phyloP scores from a whole-genome alignment of 2,113 vertebrate genomes.

The Mastomys coucha region DNA sequence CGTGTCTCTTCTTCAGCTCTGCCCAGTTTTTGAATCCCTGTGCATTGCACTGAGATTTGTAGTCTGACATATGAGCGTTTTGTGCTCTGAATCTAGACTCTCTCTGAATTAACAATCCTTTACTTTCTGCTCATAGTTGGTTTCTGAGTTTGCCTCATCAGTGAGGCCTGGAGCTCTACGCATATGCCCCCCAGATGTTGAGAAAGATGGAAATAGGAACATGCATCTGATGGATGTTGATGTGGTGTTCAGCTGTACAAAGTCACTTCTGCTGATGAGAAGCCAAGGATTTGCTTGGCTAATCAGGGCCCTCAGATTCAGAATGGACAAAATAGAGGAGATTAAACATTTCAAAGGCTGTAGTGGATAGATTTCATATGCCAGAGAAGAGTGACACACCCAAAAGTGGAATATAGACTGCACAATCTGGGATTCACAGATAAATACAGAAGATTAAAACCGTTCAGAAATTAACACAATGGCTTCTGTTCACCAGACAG shows the following conservation, averaged over 20 bases:
- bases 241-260: not conserved
- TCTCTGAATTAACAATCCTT: not conserved
- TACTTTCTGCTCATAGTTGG: not conserved
- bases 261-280: not conserved
- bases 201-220: not conserved
- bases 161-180: not conserved
- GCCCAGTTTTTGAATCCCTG: not conserved
- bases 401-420: not conserved
- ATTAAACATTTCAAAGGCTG: not conserved
- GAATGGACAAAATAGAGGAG: not conserved
- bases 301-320: not conserved
- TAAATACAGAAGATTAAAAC: not conserved
- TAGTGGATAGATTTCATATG: not conserved
- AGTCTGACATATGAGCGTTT: not conserved
- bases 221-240: not conserved
- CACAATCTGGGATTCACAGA: not conserved
- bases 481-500: not conserved
- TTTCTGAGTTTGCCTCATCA: conserved; percentile 3
- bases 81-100: not conserved
- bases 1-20: not conserved
- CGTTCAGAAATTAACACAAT: conserved; percentile 22
- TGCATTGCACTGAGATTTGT: not conserved
- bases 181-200: not conserved
- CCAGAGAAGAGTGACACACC: not conserved
- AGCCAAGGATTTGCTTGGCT: not conserved